Evolutionary conservation across 2,113 vertebrate species (phyloP), one percentile per base, ranked within the genome.

Genomic region (Otus sunia): DNA sequence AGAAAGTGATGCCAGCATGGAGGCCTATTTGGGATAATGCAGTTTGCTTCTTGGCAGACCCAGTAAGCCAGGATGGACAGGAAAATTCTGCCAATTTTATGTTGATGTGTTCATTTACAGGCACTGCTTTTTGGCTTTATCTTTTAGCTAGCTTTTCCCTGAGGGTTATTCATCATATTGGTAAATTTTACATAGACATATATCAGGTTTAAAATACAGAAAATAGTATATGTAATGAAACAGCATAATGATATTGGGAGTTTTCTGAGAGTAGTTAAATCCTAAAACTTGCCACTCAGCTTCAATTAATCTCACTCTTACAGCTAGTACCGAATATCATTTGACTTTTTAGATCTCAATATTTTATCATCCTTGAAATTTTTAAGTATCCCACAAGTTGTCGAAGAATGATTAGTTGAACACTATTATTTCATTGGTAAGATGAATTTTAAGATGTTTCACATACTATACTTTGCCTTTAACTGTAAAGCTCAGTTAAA

Each of bases 1-100:
- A 45, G 43, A 80, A 64, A 55, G 39, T 1, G 2, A 55, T 22
- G 67, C 21, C 73, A 75, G 43, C 55, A 41, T 6, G 18, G 49
- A 74, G 25, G 18, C 17, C 43, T 68, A 5, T 58, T 26, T 49
- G 22, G 36, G 27, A 81, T 71, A 80, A 43, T 10, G 34, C 7
- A 62, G 27, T 72, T 56, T 56, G 30, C 64, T 60, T 59, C 69
- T 27, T 60, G 23, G 27, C 36, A 89, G 52, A 60, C n/a, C n/a
- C n/a, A 55, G 13, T 17, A 52, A 85, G 8, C n/a, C 64, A 15
- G 20, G 2, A 27, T 0, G 0, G 56, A 59, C 22, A 64, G 39
- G 19, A 52, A 69, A 74, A 58, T 50, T 52, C 36, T 68, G 71
- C 13, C 47, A 45, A 10, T 62, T 78, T 68, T 72, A 47, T 77